These are phyloP conservation scores for Streblospio benedicti DNA, from an alignment of 1,140 invertebrate species.

Conservation along the genomic window DNA sequence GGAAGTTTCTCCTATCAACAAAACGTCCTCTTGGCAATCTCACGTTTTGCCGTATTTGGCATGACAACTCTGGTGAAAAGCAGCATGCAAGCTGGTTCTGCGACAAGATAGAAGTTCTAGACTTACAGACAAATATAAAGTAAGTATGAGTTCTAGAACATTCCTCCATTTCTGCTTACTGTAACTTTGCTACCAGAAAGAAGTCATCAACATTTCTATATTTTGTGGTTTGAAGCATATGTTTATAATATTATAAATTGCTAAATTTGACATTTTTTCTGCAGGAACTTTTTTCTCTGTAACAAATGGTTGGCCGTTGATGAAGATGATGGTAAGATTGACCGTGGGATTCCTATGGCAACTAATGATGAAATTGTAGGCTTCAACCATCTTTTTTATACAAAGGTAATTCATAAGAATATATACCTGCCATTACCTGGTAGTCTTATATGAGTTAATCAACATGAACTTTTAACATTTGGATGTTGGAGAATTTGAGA, in stretches of 20 bases:
- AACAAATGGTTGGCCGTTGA: conserved; percentile 47
- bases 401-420: no score
- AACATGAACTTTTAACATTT: no score
- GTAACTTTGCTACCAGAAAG: neutral
- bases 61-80: conserved; percentile 13
- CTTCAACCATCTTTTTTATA: conserved; percentile 38
- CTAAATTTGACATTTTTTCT: neutral
- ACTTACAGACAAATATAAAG: conserved; percentile 4
- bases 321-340: conserved; percentile 47
- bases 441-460: no score
- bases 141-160: neutral
- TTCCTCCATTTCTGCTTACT: neutral
- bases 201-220: no score
- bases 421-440: no score
- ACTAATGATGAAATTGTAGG: conserved; percentile 30
- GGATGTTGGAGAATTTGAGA: no score
- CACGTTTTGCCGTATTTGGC: conserved; percentile 7
- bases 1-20: conserved; percentile 5
- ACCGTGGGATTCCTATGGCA: conserved; percentile 42
- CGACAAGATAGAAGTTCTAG: conserved; percentile 8
- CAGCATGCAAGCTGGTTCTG: conserved; percentile 8
- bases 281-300: conserved; percentile 12
- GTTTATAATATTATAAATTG: no score
- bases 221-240: no score
- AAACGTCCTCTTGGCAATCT: conserved; percentile 2